These are phyloP conservation scores for Forbesichthys papilliferus DNA, from an alignment of 2,113 vertebrate species.

Conservation along the genomic window DNA sequence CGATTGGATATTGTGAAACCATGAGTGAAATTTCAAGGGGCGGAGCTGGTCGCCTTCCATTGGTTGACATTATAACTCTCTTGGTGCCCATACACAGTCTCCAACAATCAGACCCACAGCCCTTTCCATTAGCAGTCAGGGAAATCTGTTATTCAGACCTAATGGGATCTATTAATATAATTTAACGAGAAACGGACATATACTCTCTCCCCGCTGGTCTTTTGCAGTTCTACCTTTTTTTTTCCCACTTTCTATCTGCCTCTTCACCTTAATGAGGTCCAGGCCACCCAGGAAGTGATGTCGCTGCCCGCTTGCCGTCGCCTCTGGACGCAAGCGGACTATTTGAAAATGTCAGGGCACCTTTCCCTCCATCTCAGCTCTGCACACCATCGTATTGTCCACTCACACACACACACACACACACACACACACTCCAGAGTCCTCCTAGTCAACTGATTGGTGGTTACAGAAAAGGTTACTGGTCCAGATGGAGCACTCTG, in stretches of 20 bases:
- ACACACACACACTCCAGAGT: not conserved
- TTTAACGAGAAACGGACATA: not conserved
- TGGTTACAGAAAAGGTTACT: slow-evolving; percentile 63
- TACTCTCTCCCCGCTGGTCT: not conserved
- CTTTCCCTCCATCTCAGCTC: slow-evolving; percentile 26
- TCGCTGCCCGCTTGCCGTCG: slow-evolving; percentile 33
- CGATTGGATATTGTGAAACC: too few species aligned
- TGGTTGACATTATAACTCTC: too few species aligned
- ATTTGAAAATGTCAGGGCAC: slow-evolving; percentile 57
- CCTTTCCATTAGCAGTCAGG: too few species aligned
- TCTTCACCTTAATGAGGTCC: slow-evolving; percentile 56
- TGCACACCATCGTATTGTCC: not conserved
- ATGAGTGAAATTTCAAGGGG: too few species aligned
- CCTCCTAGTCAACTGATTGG: slow-evolving; percentile 38
- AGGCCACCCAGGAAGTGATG: slow-evolving; percentile 55
- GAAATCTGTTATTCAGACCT: too few species aligned
- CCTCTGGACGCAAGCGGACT: slow-evolving; percentile 53
- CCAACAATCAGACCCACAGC: too few species aligned
- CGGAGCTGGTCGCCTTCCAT: too few species aligned
- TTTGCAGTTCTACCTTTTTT: not conserved
- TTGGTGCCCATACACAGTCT: too few species aligned
- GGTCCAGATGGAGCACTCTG: slow-evolving; percentile 56
- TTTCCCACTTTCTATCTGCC: slow-evolving; percentile 24
- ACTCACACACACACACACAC: not conserved
- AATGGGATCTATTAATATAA: too few species aligned